Evolutionary conservation across 2,797 vertebrate species (phyloP).

Genomic region (Phaenicophaeus curvirostris): DNA sequence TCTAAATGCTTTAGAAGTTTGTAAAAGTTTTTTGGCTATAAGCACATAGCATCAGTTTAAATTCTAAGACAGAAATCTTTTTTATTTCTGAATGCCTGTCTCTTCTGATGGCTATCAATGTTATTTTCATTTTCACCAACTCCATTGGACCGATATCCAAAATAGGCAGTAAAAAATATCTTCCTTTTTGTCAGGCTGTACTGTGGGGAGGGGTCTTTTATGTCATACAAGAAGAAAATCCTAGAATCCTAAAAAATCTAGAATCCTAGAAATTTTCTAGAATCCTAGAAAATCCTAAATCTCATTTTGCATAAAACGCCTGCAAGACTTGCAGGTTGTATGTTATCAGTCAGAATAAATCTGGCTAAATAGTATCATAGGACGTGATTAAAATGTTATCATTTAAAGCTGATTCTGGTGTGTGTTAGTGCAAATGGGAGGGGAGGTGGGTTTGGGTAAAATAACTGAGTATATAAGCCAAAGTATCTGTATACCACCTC

Average conservation of each 20-base stretch:
- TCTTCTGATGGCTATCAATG: not conserved
- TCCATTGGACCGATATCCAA: not conserved
- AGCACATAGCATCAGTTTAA: not conserved
- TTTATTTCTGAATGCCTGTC: not conserved
- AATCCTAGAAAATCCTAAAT: no score
- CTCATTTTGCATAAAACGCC: conserved; percentile 11
- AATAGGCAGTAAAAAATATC: not conserved
- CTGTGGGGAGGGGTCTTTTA: not conserved
- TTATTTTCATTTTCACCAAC: not conserved
- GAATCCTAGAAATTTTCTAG: no score
- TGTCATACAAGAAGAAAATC: conserved; percentile 1
- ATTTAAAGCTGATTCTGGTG: conserved; percentile 20
- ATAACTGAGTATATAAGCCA: not conserved
- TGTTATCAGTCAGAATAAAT: conserved; percentile 12
- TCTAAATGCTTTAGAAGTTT: not conserved
- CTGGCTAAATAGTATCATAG: not conserved
- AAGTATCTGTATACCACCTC: not conserved
- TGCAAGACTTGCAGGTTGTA: not conserved
- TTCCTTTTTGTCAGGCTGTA: not conserved
- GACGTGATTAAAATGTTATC: not conserved
- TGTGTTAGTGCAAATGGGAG: not conserved
- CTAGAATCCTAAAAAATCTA: no score
- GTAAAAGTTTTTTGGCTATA: not conserved
- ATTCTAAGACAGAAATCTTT: not conserved
- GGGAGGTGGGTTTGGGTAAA: not conserved